Percentiles rank a stretch among this genome's conserved stretches.
Conservation (phyloP, 64 coral and sea anemone species). For the Pocillopora damicornis region DNA sequence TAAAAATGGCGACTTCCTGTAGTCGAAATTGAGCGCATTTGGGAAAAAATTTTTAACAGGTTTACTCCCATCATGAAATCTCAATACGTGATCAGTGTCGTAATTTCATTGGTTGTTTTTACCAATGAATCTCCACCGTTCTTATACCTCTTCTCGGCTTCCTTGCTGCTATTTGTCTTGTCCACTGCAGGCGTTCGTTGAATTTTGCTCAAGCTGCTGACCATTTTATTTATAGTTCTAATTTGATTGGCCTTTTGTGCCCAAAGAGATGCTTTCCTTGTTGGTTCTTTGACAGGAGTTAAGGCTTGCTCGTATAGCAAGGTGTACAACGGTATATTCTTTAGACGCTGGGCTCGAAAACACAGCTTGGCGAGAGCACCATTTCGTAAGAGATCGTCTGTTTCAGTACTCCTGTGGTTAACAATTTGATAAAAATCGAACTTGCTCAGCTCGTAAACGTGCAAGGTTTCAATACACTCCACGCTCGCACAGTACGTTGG, state of each 20-base stretch:
- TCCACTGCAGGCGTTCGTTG: not conserved
- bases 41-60: too few relatives aligned
- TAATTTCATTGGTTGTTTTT: too few relatives aligned
- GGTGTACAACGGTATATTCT: conserved; percentile 49
- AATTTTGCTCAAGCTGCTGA: not conserved
- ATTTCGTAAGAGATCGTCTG: conserved; percentile 24
- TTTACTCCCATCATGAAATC: too few relatives aligned
- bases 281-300: not conserved
- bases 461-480: conserved; percentile 75
- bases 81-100: too few relatives aligned
- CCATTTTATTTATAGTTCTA: not conserved
- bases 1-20: too few relatives aligned
- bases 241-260: not conserved
- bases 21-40: too few relatives aligned
- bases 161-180: not conserved
- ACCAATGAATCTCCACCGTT: too few relatives aligned
- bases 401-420: conserved; percentile 53
- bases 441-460: conserved; percentile 76
- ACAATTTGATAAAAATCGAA: conserved; percentile 69
- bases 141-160: not conserved
- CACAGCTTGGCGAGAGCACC: conserved; percentile 52
- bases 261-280: not conserved
- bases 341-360: conserved; percentile 41
- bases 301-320: conserved; percentile 47
- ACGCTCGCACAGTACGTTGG: conserved; percentile 66